Evolutionary conservation across 2,888 invertebrate species (phyloP).

Genomic region (Anaspis maculata): DNA sequence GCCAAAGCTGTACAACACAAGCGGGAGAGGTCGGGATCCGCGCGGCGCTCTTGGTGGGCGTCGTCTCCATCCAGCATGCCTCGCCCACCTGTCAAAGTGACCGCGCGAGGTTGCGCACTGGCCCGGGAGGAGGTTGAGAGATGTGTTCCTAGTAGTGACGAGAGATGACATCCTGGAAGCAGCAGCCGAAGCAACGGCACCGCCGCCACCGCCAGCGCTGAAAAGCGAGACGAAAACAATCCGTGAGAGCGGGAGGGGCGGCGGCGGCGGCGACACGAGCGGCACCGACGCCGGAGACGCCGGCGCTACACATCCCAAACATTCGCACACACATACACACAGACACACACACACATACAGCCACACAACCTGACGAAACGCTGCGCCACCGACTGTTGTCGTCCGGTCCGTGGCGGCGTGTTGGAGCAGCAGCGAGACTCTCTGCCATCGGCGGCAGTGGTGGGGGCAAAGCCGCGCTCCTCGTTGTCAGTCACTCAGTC

Average conservation of each 20-base stretch:
- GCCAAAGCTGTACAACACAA: no score
- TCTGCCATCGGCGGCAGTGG: no score
- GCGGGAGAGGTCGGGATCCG: slow-evolving; percentile 33
- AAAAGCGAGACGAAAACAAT: no score
- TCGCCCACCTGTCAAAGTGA: slow-evolving; percentile 43
- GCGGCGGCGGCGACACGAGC: slow-evolving; percentile 20
- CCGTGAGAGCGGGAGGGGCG: slow-evolving; percentile 16
- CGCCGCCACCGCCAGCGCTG: no score
- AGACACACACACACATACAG: no score
- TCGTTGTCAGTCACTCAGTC: slow-evolving; percentile 44
- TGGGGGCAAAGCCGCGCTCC: slow-evolving; percentile 37
- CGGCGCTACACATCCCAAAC: no score
- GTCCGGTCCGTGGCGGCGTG: slow-evolving; percentile 23
- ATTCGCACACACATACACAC: no score
- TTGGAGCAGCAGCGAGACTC: no score
- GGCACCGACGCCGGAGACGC: slow-evolving; percentile 36
- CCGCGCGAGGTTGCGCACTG: slow-evolving; percentile 40
- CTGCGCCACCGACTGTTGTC: slow-evolving; percentile 36
- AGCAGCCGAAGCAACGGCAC: no score
- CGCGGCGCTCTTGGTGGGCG: slow-evolving; percentile 37
- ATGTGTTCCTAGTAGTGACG: slow-evolving; percentile 39
- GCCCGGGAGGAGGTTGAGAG: slow-evolving; percentile 28
- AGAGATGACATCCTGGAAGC: slow-evolving; percentile 43
- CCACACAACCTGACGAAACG: slow-evolving; percentile 39
- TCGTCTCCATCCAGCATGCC: slow-evolving; percentile 18